phyloP scores from a whole-genome alignment of 2,113 vertebrate genomes.

The Sarotherodon lohbergeri region DNA sequence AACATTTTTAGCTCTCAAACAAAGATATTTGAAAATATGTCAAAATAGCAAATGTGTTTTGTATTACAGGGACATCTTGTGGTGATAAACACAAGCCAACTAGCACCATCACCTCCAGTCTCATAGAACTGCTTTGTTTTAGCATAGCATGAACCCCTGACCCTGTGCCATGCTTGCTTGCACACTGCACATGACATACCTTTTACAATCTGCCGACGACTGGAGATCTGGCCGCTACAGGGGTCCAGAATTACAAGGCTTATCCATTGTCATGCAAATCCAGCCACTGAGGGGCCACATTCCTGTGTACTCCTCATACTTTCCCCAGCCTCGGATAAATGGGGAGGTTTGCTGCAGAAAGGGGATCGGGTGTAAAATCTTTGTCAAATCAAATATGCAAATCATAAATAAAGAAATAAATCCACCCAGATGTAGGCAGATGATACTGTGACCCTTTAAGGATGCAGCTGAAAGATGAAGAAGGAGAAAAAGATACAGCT shows the following conservation, averaged over 20 bases:
- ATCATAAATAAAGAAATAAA: not conserved
- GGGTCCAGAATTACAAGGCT: not conserved
- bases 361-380: not conserved
- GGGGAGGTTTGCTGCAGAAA: not conserved
- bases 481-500: not conserved
- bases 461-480: not conserved
- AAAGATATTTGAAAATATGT: not conserved
- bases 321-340: not conserved
- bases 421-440: not conserved
- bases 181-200: not conserved
- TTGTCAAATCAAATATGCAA: not conserved
- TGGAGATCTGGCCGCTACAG: not conserved
- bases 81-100: accelerated
- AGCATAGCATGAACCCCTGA: not conserved
- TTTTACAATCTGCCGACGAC: not conserved
- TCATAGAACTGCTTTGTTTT: not conserved
- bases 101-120: not conserved
- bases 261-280: not conserved
- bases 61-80: not conserved
- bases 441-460: not conserved
- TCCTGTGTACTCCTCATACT: not conserved
- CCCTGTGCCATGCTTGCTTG: not conserved
- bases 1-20: not conserved
- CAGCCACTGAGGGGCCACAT: not conserved
- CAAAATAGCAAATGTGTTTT: not conserved